A percentile compares a stretch with the other conserved stretches of the same genome.
These are phyloP conservation scores for Chrosomus eos DNA, from an alignment of 2,797 vertebrate genomes.

Conservation along the genomic window DNA sequence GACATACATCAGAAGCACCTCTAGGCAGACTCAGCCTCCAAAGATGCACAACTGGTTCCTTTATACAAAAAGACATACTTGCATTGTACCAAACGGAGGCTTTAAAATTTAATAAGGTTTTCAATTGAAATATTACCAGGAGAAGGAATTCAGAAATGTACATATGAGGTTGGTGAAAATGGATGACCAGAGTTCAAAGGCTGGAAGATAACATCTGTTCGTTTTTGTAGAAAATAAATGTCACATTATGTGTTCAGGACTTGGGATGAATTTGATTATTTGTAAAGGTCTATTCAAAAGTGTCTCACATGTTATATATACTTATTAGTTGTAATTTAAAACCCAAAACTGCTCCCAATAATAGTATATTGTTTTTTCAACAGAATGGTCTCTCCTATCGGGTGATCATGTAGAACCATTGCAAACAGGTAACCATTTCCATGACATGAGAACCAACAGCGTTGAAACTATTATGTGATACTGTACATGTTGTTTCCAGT, in stretches of 20 bases:
- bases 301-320: not conserved
- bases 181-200: not conserved
- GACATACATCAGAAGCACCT: not conserved
- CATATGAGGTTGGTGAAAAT: slow-evolving; percentile 9
- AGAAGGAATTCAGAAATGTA: slow-evolving; percentile 27
- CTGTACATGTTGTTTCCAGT: not conserved
- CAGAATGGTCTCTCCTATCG: too few relatives aligned
- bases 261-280: not conserved
- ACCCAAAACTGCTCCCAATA: not conserved
- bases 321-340: not conserved
- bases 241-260: not conserved
- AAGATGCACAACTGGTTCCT: slow-evolving; percentile 37
- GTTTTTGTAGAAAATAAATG: not conserved
- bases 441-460: not conserved
- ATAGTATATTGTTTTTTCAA: not conserved
- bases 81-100: slow-evolving; percentile 61
- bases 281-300: not conserved
- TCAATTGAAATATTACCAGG: slow-evolving; percentile 66
- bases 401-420: too few relatives aligned
- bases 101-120: slow-evolving; percentile 65
- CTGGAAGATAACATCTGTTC: not conserved
- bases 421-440: not conserved
- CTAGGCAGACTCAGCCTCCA: slow-evolving; percentile 28
- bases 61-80: slow-evolving; percentile 42
- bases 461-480: not conserved